Percentiles rank a stretch among this genome's conserved stretches.
Evolutionary conservation across 2,888 invertebrate genomes (phyloP).

Genomic region (Torymus texanus): DNA sequence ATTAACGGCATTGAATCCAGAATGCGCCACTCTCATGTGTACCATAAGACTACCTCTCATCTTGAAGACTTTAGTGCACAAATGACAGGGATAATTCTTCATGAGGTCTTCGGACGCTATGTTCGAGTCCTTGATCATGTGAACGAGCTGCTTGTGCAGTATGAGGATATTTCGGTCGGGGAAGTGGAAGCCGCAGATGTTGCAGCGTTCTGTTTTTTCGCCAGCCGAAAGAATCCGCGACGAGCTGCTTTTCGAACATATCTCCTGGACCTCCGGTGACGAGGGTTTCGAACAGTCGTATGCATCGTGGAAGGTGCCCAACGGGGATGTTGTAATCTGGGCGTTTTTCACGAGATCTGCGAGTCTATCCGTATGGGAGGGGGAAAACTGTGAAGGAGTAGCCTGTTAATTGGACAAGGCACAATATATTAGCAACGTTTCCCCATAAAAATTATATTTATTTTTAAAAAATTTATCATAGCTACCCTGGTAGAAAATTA

Average conservation of each 20-base stretch:
- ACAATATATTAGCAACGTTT: too few species aligned
- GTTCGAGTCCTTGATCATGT: conserved; percentile 63
- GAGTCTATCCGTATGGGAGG: conserved; percentile 49
- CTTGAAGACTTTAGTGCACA: conserved; percentile 87
- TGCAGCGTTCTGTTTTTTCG: conserved; percentile 77
- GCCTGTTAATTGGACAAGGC: too few species aligned
- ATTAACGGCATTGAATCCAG: conserved; percentile 74
- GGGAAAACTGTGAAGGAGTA: background rate
- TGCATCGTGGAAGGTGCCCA: conserved; percentile 38
- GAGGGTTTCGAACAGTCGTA: conserved; percentile 36
- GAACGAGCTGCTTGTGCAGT: conserved; percentile 86
- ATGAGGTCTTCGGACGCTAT: conserved; percentile 69
- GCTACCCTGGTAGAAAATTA: too few species aligned
- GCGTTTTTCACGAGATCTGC: conserved; percentile 53
- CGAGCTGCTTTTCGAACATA: conserved; percentile 58
- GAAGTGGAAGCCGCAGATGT: conserved; percentile 85
- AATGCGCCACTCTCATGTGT: conserved; percentile 87
- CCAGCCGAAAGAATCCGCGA: conserved; percentile 68
- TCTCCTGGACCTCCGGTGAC: background rate
- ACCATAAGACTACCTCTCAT: conserved; percentile 89
- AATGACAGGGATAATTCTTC: conserved; percentile 82
- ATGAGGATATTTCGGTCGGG: conserved; percentile 82
- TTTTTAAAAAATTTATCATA: too few species aligned
- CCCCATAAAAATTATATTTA: too few species aligned
- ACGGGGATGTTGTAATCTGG: conserved; percentile 47